phyloP scores from a whole-genome alignment of 1,140 invertebrate genomes.

The Anoplophora glabripennis region DNA sequence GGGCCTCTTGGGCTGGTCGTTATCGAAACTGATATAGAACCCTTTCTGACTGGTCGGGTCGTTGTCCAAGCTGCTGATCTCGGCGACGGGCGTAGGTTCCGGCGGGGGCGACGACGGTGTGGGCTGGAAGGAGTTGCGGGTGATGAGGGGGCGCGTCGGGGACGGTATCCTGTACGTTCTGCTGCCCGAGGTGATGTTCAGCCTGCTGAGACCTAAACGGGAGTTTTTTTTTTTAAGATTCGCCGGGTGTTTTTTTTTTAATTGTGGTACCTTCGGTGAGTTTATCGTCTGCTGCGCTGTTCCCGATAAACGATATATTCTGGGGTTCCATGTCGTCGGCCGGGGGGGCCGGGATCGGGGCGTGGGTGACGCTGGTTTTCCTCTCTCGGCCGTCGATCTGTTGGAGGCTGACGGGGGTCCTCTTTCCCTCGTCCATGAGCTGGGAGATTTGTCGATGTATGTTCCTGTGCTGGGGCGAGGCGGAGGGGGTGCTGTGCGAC shows the following conservation, averaged over 20 bases:
- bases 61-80: conserved; percentile 45
- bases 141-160: conserved; percentile 69
- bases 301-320: conserved; percentile 88
- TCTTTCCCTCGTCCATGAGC: conserved; percentile 34
- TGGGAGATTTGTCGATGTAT: conserved; percentile 49
- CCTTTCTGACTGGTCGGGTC: conserved; percentile 74
- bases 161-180: conserved; percentile 84
- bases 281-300: conserved; percentile 50
- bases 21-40: conserved; percentile 94
- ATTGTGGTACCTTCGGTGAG: conserved; percentile 35
- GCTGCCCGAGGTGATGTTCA: conserved; percentile 83
- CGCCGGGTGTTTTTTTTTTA: background rate
- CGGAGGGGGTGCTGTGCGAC: conserved; percentile 46
- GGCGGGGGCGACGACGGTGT: conserved; percentile 49
- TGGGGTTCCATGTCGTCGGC: conserved; percentile 86
- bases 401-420: conserved; percentile 26
- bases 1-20: conserved; percentile 79
- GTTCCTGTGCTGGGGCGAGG: conserved; percentile 47
- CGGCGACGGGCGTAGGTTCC: conserved; percentile 44
- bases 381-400: conserved; percentile 24
- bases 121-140: conserved; percentile 68
- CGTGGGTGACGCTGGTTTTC: conserved; percentile 54
- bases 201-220: conserved; percentile 58
- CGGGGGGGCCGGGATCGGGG: conserved; percentile 62
- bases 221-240: conserved; percentile 1